A percentile compares a stretch with the other conserved stretches of the same genome.
phyloP scores from a whole-genome alignment of 2,888 invertebrate genomes.

The Tridacna crocea region DNA sequence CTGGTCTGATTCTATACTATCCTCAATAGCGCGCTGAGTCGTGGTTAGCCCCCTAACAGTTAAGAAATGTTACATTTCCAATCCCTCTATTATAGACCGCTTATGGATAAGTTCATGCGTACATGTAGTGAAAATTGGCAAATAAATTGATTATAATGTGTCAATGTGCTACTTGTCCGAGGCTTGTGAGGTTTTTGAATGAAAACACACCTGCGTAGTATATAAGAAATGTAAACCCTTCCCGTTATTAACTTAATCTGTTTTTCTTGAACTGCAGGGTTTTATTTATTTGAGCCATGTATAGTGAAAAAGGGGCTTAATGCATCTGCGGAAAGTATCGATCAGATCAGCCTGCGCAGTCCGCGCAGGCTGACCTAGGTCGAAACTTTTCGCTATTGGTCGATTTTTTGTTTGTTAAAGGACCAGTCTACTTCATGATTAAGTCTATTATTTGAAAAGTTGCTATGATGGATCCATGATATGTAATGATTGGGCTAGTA shows the following conservation, averaged over 20 bases:
- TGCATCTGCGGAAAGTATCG: too few species aligned
- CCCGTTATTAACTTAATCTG: not conserved
- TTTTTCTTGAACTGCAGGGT: too few species aligned
- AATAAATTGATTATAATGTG: conserved; percentile 23
- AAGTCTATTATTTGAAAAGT: too few species aligned
- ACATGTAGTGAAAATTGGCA: conserved; percentile 3
- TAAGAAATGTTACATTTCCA: not conserved
- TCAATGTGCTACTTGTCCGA: conserved; percentile 22
- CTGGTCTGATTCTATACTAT: not conserved
- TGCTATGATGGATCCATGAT: too few species aligned
- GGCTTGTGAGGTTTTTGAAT: conserved; percentile 8
- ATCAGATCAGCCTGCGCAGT: too few species aligned
- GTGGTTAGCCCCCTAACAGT: not conserved
- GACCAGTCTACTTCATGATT: too few species aligned
- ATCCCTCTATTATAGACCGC: not conserved
- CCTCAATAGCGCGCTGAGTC: not conserved
- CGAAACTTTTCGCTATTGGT: too few species aligned
- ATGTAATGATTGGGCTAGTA: too few species aligned
- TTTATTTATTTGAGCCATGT: too few species aligned
- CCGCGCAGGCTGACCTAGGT: too few species aligned
- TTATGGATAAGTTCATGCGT: not conserved
- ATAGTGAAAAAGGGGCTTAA: too few species aligned
- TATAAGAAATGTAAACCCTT: not conserved
- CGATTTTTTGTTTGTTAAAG: too few species aligned
- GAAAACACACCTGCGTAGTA: conserved; percentile 16